These are phyloP conservation scores for Spodoptera picta DNA, from an alignment of 2,888 invertebrate genomes.

Conservation along the genomic window DNA sequence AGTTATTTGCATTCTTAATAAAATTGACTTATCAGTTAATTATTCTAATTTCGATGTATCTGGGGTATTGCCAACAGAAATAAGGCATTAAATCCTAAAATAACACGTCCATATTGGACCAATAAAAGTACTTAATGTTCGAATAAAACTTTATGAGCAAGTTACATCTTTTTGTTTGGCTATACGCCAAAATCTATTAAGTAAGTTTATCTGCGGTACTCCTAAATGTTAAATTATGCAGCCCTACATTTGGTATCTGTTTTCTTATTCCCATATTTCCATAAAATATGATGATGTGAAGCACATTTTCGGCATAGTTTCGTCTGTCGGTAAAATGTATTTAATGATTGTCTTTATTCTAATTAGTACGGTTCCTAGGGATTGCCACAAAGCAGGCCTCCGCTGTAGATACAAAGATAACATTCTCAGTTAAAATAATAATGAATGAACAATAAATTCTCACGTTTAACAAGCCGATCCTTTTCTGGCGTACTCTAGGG, in stretches of 20 bases:
- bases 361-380: conserved; percentile 48
- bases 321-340: conserved; percentile 33
- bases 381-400: conserved; percentile 47
- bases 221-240: conserved; percentile 5
- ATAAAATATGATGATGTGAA: conserved; percentile 22
- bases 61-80: no score
- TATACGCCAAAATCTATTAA: conserved; percentile 8
- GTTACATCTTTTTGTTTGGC: conserved; percentile 10
- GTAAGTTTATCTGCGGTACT: conserved; percentile 1
- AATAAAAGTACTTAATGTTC: neutral
- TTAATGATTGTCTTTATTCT: conserved; percentile 53
- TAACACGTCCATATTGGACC: no score
- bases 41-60: no score
- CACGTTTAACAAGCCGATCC: conserved; percentile 51
- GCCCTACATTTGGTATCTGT: conserved; percentile 4
- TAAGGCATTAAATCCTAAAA: no score
- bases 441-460: conserved; percentile 60
- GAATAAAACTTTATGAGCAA: conserved; percentile 8
- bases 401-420: conserved; percentile 51
- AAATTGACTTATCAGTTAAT: no score
- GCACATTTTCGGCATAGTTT: conserved; percentile 22
- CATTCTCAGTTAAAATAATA: conserved; percentile 51
- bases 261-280: conserved; percentile 20
- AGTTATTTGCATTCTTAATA: neutral
- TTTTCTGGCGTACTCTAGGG: conserved; percentile 50